phyloP scores from a whole-genome alignment of 1,140 invertebrate genomes.

The Coelopa frigida region DNA sequence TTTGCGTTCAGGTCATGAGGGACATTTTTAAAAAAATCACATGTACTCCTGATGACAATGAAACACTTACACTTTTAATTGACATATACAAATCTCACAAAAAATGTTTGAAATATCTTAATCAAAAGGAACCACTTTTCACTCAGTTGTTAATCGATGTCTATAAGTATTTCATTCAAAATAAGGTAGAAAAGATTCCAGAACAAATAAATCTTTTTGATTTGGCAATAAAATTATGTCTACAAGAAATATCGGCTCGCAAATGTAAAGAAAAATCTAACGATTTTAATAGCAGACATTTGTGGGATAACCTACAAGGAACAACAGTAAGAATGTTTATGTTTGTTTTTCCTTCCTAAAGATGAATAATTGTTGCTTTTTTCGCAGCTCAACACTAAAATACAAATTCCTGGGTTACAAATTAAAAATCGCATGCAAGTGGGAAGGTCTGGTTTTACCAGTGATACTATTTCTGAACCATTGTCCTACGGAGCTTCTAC shows the following conservation, averaged over 20 bases:
- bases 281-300: not conserved
- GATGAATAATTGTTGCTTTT: not conserved
- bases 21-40: slow-evolving; percentile 9
- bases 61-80: slow-evolving; percentile 17
- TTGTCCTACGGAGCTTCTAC: too few species aligned
- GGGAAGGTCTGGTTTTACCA: not conserved
- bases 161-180: slow-evolving; percentile 21
- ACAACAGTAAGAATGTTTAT: not conserved
- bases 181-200: slow-evolving; percentile 22
- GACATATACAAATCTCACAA: slow-evolving; percentile 24
- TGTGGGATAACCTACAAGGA: not conserved
- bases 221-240: slow-evolving; percentile 43
- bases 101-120: slow-evolving; percentile 19
- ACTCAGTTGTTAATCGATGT: slow-evolving; percentile 16
- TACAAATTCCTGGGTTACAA: not conserved
- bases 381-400: not conserved
- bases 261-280: slow-evolving; percentile 15
- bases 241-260: slow-evolving; percentile 28
- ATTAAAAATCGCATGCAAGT: not conserved
- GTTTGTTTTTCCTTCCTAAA: not conserved
- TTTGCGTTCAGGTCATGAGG: slow-evolving; percentile 16
- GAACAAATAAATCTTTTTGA: slow-evolving; percentile 41
- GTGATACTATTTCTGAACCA: not conserved
- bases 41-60: slow-evolving; percentile 12
- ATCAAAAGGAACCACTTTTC: slow-evolving; percentile 20